Conservation (phyloP, 1,140 invertebrate genomes). For the Ectropis grisescens region DNA sequence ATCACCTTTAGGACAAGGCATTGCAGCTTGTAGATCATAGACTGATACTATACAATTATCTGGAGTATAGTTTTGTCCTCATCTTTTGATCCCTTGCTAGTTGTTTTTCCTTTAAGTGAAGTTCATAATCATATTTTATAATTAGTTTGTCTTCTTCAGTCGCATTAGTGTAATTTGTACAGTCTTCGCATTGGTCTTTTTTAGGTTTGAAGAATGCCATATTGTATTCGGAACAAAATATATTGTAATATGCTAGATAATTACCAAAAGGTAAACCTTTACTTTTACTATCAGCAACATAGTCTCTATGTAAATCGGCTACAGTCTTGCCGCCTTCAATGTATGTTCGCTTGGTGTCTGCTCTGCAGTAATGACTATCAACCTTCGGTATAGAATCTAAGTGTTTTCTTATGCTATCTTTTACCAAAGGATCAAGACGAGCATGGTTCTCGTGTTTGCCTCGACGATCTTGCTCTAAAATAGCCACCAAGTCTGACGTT, state of each 20-base stretch:
- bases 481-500: neutral
- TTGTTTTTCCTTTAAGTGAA: slow-evolving; percentile 5
- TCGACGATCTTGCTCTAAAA: slow-evolving; percentile 6
- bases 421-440: slow-evolving; percentile 2
- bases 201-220: slow-evolving; percentile 6
- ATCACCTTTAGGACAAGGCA: slow-evolving; percentile 5
- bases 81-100: slow-evolving; percentile 3
- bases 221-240: slow-evolving; percentile 3
- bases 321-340: slow-evolving; percentile 10
- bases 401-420: slow-evolving; percentile 8
- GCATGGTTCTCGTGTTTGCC: slow-evolving; percentile 5
- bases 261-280: slow-evolving; percentile 2
- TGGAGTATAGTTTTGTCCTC: slow-evolving; percentile 3
- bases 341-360: slow-evolving; percentile 3
- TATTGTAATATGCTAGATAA: slow-evolving; percentile 8
- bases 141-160: too few relatives aligned
- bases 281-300: slow-evolving; percentile 3
- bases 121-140: slow-evolving; percentile 2
- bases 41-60: slow-evolving; percentile 12
- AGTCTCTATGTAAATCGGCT: slow-evolving; percentile 10
- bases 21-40: slow-evolving; percentile 12
- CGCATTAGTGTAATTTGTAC: slow-evolving; percentile 10
- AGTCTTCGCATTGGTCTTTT: slow-evolving; percentile 16
- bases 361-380: slow-evolving; percentile 11
- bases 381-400: slow-evolving; percentile 11